Conservation (phyloP, 1,140 invertebrate species). For the Hylaeus volcanicus region DNA sequence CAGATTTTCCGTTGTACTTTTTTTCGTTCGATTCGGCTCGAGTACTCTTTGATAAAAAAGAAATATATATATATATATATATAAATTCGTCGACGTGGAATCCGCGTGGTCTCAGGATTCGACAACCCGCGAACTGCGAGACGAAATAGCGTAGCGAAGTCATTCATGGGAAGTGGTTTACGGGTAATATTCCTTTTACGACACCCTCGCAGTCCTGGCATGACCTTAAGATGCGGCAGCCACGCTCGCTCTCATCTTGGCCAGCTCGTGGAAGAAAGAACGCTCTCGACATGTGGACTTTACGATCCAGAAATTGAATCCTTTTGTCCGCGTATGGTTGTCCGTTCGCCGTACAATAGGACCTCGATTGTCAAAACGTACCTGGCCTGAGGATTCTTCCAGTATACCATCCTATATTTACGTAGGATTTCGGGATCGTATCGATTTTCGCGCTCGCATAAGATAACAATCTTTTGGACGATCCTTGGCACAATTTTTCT, state of each 20-base stretch:
- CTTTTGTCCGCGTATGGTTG: background rate
- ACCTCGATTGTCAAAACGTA: no score
- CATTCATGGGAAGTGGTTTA: background rate
- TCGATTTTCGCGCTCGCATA: no score
- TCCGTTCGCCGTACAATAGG: no score
- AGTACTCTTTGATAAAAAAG: background rate
- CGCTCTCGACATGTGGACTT: slow-evolving; percentile 1
- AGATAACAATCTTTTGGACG: no score
- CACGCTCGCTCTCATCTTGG: background rate
- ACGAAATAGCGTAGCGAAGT: background rate
- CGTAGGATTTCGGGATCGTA: no score
- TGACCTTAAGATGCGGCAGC: no score
- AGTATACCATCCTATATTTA: no score
- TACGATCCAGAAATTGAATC: slow-evolving; percentile 9
- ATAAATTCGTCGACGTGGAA: background rate
- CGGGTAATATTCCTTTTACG: slow-evolving; percentile 16
- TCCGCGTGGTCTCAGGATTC: background rate
- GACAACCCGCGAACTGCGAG: background rate
- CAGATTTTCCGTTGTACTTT: no score
- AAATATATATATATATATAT: no score
- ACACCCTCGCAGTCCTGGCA: background rate
- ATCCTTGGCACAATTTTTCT: no score
- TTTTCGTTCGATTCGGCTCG: background rate
- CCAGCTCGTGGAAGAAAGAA: background rate
- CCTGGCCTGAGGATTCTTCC: no score